Evolutionary conservation across 1,140 invertebrate genomes (phyloP), one percentile per base, ranked within the genome.

Genomic region (Cyclargus thomasi): DNA sequence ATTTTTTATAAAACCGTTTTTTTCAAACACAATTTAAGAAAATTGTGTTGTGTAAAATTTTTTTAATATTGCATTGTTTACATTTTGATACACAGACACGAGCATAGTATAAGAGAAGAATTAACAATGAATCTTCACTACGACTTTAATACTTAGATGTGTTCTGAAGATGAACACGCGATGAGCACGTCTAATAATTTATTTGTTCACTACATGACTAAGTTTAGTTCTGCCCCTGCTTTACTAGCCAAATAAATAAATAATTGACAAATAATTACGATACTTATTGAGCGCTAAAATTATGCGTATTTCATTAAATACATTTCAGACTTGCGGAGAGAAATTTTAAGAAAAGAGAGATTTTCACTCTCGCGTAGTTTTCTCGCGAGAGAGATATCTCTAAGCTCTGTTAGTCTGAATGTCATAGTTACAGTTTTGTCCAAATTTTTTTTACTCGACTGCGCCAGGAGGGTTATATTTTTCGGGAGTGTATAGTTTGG

Each of bases 71-170:
- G 39, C 10, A 47, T 47, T 47, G 14, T 16, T 47, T 47, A 47
- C 39, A 47, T 47, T 14, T 47, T 47, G 11, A 8, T 0, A 47
- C 14, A 16, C 39, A 14, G 14, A 16, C 14, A 16, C 14, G 14
- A 47, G 14, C 39, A 47, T 47, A 47, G 10, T 47, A 47, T 47
- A 59, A 7, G 17, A 7, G 55, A 59, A 59, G 20, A 20, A 11
- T 59, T 59, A 59, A 59, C 55, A 59, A 59, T 59, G 17, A 55
- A 59, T 59, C 18, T 59, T 20, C 18, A 59, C 55, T 59, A 59
- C 39, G 14, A 59, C 55, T 18, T 47, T 14, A 47, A 47, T 47
- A 7, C 29, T 29, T 16, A 47, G 6, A 47, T 16, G 29, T 47
- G 39, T 2, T 11, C 11, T 47, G 10, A 47, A 3, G 39, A 14